phyloP scores from a whole-genome alignment of 2,797 vertebrate species.

The Channallabes apus region DNA sequence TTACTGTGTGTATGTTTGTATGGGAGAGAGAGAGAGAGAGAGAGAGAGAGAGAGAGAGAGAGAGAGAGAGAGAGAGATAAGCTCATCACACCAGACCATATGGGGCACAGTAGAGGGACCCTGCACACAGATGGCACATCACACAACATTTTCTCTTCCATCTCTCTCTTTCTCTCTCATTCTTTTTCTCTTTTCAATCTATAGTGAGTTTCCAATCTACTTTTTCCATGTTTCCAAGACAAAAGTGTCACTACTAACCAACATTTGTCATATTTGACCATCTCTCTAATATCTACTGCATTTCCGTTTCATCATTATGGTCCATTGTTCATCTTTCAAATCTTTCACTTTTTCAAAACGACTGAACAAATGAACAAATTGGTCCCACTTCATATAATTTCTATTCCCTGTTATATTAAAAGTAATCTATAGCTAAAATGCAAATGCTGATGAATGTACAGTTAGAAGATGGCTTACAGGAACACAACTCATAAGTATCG shows the following conservation, averaged over 20 bases:
- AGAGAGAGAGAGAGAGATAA: slow-evolving; percentile 25
- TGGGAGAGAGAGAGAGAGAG: slow-evolving; percentile 12
- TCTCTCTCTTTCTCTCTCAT: slow-evolving; percentile 52
- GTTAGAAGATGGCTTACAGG: not conserved
- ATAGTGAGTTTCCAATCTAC: not conserved
- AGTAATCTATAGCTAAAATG: not conserved
- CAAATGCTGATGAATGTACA: not conserved
- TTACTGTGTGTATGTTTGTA: slow-evolving; percentile 31
- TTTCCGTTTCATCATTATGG: not conserved
- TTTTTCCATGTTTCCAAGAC: not conserved
- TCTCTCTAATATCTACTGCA: not conserved
- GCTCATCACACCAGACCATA: slow-evolving; percentile 57
- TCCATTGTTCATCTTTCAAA: not conserved
- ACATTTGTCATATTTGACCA: not conserved
- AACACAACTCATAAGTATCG: not conserved
- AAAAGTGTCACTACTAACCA: not conserved
- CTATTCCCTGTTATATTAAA: not conserved
- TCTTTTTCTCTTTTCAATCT: not conserved
- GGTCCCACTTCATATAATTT: not conserved
- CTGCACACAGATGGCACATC: slow-evolving; percentile 60
- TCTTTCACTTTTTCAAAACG: not conserved
- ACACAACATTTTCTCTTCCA: slow-evolving; percentile 57
- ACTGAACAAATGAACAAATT: not conserved
- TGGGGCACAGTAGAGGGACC: slow-evolving; percentile 58
- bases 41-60: slow-evolving; percentile 14